These are phyloP conservation scores for Scylla paramamosain DNA, from an alignment of 1,140 invertebrate genomes.

Conservation along the genomic window DNA sequence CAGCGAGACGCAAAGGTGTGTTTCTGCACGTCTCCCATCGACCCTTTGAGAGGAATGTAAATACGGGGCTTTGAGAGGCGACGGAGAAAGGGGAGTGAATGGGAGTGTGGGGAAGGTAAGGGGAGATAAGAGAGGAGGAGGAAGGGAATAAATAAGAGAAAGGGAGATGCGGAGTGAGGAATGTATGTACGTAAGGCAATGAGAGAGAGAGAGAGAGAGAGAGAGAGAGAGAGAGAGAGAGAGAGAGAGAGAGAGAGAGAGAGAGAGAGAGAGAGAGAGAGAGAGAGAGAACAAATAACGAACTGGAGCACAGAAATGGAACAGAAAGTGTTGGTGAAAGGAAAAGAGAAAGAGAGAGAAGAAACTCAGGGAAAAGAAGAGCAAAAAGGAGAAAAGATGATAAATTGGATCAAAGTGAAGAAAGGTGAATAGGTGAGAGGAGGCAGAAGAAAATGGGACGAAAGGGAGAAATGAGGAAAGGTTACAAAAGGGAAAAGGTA, in stretches of 20 bases:
- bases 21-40: neutral
- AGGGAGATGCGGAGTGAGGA: neutral
- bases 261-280: neutral
- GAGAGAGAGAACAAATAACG: neutral
- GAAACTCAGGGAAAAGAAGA: no score
- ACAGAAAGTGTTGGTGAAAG: no score
- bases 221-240: neutral
- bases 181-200: neutral
- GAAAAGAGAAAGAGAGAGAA: no score
- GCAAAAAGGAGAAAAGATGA: no score
- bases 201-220: constrained; percentile 8
- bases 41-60: neutral
- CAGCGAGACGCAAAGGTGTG: neutral
- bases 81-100: neutral
- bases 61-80: neutral
- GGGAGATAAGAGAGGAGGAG: neutral
- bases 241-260: neutral
- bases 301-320: neutral
- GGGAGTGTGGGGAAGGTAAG: neutral
- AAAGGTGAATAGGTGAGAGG: no score
- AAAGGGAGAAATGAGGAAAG: no score
- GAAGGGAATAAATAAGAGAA: neutral
- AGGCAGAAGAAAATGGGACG: no score
- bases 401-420: no score
- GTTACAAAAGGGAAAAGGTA: no score